Evolutionary conservation across 2,888 invertebrate species (phyloP).

Genomic region (Ellobium chinense): DNA sequence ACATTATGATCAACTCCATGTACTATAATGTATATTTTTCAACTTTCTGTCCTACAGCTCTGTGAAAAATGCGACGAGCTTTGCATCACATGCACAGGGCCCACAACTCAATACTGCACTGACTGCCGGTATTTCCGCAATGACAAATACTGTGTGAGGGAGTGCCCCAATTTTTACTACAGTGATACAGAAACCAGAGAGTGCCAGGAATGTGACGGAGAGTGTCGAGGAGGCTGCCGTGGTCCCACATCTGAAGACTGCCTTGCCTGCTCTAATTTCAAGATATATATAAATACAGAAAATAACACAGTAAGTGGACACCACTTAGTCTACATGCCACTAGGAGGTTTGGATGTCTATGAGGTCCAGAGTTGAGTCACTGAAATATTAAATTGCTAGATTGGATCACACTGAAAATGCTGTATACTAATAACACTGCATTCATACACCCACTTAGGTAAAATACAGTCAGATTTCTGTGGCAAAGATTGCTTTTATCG

Average conservation of each 20-base stretch:
- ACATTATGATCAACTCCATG: no score
- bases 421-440: no score
- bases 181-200: slow-evolving; percentile 86
- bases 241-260: slow-evolving; percentile 72
- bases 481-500: no score
- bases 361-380: no score
- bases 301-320: slow-evolving; percentile 38
- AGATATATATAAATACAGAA: slow-evolving; percentile 56
- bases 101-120: slow-evolving; percentile 91
- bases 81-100: slow-evolving; percentile 92
- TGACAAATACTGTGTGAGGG: slow-evolving; percentile 85
- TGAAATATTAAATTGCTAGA: no score
- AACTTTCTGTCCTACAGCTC: slow-evolving; percentile 80
- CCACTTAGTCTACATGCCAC: no score
- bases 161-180: slow-evolving; percentile 91
- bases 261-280: slow-evolving; percentile 68
- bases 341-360: no score
- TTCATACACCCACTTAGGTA: no score
- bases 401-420: no score
- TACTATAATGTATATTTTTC: no score
- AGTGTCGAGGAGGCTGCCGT: slow-evolving; percentile 86
- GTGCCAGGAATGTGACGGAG: slow-evolving; percentile 88
- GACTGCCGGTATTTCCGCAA: slow-evolving; percentile 92
- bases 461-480: no score
- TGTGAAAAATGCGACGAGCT: slow-evolving; percentile 94